phyloP scores from a whole-genome alignment of 2,797 vertebrate genomes.

The Onychomys arenicola region DNA sequence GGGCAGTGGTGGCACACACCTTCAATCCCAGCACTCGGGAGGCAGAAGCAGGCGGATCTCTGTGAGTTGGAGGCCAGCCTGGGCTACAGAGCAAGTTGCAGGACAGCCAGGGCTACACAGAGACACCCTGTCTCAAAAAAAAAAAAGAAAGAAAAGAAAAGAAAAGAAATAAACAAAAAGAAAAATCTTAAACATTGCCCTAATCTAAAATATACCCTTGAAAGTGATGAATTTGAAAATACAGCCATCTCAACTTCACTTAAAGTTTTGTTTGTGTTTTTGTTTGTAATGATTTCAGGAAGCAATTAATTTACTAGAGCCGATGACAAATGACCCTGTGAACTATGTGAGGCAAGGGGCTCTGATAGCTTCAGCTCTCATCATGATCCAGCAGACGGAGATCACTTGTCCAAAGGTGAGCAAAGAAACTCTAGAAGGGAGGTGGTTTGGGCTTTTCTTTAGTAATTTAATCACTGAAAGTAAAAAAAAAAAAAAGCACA shows the following conservation, averaged over 20 bases:
- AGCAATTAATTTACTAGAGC: constrained; percentile 98
- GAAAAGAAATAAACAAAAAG: neutral
- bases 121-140: neutral
- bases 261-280: neutral
- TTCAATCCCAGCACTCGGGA: neutral
- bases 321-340: constrained; percentile 99
- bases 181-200: constrained; percentile 40
- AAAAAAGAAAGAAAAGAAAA: neutral
- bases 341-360: constrained; percentile 99
- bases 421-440: neutral
- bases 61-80: neutral
- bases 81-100: neutral
- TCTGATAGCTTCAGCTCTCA: constrained; percentile 97
- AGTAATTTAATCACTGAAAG: neutral
- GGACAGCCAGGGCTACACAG: neutral
- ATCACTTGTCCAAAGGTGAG: constrained; percentile 98
- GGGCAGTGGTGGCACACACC: neutral
- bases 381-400: constrained; percentile 99
- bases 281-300: constrained; percentile 89
- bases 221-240: constrained; percentile 71
- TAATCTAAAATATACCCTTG: constrained; percentile 63
- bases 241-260: constrained; percentile 18
- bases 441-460: constrained; percentile 29
- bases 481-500: neutral
- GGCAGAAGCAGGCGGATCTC: neutral